Base-by-base conservation (phyloP, 2,113 vertebrate species). In the Actenoides lindsayi region DNA sequence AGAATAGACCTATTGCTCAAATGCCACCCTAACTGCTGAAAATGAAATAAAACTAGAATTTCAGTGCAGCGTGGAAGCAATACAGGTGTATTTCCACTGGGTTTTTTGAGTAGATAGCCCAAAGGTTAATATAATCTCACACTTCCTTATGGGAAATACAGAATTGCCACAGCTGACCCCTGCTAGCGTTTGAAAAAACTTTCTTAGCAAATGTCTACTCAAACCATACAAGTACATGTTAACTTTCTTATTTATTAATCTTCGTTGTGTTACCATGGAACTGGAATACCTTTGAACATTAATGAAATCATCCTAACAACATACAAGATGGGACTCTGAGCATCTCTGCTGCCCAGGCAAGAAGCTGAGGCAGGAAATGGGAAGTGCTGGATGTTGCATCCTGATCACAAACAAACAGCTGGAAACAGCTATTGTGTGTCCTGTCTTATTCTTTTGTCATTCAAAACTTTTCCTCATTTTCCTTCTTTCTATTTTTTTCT, bases 1-100 rank as follows among this genome's bases (percentile, higher is more conserved):
- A 94, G 76, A 91, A 96, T 23, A 83, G 37, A 82, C 70, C 56
- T 85, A 96, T 89, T 96, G 83, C 94, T 93, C 85, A 95, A 96
- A 82, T 94, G 74, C 21, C 84, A 87, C 51, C 42, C 37, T 82
- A 46, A 94, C 37, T 68, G 79, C 39, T 0, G 17, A 73, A 92
- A 96, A 96, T 46, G 25, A 62, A 87, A 77, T 73, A 70, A 69
- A 67, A 83, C 19, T 90, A 89, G 48, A 82, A 79, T 50, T 86
- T 85, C 75, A 89, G 48, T 59, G 64, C 86, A 80, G 56, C 16
- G 51, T 68, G 33, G 33, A 23, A 78, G 77, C 25, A 81, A 53
- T 69, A 93, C 62, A 83, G 68, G 68, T 65, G 31, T 73, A 84
- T 92, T 96, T 94, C 84, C 79, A 90, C 48, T 53, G 64, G 21